Conservation (phyloP, 2,797 vertebrate genomes). For the Lagocephalus sceleratus region DNA sequence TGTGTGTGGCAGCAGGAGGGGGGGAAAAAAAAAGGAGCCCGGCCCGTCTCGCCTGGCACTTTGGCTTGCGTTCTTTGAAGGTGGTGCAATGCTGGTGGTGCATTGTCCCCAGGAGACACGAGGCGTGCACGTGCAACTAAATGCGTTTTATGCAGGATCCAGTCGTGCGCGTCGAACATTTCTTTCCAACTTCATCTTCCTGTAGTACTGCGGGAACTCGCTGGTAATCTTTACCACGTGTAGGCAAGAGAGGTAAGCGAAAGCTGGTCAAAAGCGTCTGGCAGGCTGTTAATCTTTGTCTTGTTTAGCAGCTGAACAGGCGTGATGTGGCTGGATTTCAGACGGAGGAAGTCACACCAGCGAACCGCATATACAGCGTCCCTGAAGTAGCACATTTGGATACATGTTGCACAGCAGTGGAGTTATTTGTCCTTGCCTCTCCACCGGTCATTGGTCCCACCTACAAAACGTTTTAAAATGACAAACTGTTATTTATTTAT, state of each 20-base stretch:
- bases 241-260: no score
- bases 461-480: no score
- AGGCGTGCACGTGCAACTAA: conserved; percentile 46
- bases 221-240: no score
- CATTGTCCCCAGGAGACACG: conserved; percentile 67
- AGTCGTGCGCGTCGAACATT: no score
- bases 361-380: no score
- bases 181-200: no score
- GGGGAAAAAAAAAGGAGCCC: conserved; percentile 11
- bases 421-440: no score
- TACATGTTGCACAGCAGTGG: no score
- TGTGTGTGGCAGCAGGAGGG: background rate
- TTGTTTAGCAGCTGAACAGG: conserved; percentile 28
- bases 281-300: conserved; percentile 26
- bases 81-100: conserved; percentile 61
- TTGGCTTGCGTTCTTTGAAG: conserved; percentile 50
- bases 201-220: no score
- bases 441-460: no score
- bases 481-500: no score
- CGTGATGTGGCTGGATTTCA: conserved; percentile 18
- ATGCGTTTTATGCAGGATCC: conserved; percentile 8
- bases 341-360: conserved; percentile 2
- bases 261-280: background rate
- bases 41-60: conserved; percentile 30
- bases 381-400: no score